Conservation (phyloP, 2,888 invertebrate genomes). For the Drosophila picticornis region DNA sequence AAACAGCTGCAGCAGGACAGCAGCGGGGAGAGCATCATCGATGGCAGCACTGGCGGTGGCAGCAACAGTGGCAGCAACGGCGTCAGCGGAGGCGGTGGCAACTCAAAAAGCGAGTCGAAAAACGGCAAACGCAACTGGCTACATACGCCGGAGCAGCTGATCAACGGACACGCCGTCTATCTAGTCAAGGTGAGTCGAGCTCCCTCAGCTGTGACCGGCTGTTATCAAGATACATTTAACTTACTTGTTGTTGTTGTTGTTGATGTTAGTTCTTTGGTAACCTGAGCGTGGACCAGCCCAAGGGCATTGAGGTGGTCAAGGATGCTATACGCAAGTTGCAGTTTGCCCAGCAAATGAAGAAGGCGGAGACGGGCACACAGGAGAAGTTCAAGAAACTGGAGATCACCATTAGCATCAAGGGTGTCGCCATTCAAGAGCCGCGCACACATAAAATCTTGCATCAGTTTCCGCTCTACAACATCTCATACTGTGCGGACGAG, state of each 20-base stretch:
- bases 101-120: conserved; percentile 84
- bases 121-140: conserved; percentile 91
- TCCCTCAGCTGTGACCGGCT: not conserved
- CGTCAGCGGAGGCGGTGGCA: conserved; percentile 84
- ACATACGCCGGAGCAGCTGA: conserved; percentile 96
- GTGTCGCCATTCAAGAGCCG: conserved; percentile 95
- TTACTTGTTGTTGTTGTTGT: not conserved
- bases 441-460: conserved; percentile 93
- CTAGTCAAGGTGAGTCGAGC: conserved; percentile 93
- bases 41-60: conserved; percentile 85
- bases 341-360: conserved; percentile 96
- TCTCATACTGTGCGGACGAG: conserved; percentile 99
- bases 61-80: conserved; percentile 84
- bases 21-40: conserved; percentile 84
- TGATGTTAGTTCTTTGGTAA: conserved; percentile 93
- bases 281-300: conserved; percentile 97
- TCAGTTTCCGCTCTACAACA: conserved; percentile 98
- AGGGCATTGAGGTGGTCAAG: conserved; percentile 98
- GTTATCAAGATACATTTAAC: not conserved
- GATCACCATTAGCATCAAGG: conserved; percentile 98
- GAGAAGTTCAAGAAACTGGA: conserved; percentile 96
- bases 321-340: conserved; percentile 98
- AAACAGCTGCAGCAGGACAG: conserved; percentile 61
- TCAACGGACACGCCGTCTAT: conserved; percentile 98
- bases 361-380: conserved; percentile 92